A percentile compares a stretch with the other conserved stretches of the same genome.
Evolutionary conservation across 1,140 invertebrate species (phyloP).

Genomic region (Ceratina japonica): DNA sequence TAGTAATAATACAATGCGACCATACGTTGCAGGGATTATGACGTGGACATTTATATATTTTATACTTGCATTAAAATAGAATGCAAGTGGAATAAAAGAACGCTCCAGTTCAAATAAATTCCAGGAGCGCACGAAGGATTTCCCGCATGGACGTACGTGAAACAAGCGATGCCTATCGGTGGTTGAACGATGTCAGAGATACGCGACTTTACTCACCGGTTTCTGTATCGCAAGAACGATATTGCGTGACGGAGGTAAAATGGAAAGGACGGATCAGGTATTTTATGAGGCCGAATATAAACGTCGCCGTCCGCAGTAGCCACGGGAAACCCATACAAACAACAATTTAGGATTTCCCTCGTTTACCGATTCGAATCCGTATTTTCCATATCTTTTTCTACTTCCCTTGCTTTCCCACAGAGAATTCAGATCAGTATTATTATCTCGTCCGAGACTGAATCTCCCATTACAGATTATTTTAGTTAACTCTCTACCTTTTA

Average conservation of each 20-base stretch:
- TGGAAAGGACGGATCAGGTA: background rate
- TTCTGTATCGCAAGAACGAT: background rate
- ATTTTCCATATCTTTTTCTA: background rate
- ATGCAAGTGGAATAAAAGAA: background rate
- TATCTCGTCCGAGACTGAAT: background rate
- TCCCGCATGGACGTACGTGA: background rate
- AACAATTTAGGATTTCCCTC: background rate
- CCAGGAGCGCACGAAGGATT: background rate
- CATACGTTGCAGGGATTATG: background rate
- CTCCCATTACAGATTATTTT: background rate
- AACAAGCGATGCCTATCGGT: constrained; percentile 25
- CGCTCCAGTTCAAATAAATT: background rate
- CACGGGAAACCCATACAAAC: background rate
- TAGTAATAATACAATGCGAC: too few relatives aligned
- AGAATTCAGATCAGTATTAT: background rate
- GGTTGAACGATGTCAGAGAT: constrained; percentile 28
- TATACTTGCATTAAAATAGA: too few relatives aligned
- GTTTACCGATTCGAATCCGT: background rate
- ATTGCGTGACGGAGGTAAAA: background rate
- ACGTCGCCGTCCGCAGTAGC: constrained; percentile 1
- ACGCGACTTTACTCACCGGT: background rate
- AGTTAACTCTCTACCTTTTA: background rate
- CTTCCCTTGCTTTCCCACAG: background rate
- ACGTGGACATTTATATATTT: too few relatives aligned
- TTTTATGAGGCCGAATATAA: constrained; percentile 14